Evolutionary conservation across 2,797 vertebrate genomes (phyloP), one percentile per base, ranked within the genome.

Genomic region (Arrhamphus sclerolepis): DNA sequence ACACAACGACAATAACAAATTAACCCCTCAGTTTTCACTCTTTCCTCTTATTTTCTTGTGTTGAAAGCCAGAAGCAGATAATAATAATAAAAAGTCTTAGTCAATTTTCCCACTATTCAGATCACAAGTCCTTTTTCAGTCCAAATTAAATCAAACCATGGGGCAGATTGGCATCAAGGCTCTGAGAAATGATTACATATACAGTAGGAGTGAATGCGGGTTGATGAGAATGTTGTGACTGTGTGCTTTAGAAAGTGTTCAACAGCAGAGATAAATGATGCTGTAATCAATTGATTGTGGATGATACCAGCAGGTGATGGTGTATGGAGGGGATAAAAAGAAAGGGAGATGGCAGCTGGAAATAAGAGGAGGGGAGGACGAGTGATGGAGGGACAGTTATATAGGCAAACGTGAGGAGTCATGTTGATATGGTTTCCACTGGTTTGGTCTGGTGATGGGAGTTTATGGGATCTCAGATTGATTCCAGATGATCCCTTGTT

Each of bases 201-300:
- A 7, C 28, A 4, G n/a, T 20, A 19, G 38, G n/a, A 24, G 34
- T 61, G 56, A 76, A 77, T 64, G 77, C 75, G 66, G 62, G 73
- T 53, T 31, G 57, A 64, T 56, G 62, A 57, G 72, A 55, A 34
- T 73, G 77, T 81, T 81, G 75, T 75, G 75, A 73, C 55, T 77
- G 64, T 63, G 72, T 38, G 66, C 58, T 16, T 1, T 47, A 49
- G 66, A 22, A 19, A 72, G 72, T 10, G 13, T 77, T 83, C 69
- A 55, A 54, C 63, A 52, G 66, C 56, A 14, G 62, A 58, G 62
- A 76, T 66, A 74, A 82, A 70, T 71, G 75, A 42, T 21, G 52
- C 51, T 80, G 75, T 78, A 80, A 87, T 86, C 86, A 84, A 75
- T 77, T 79, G 80, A 84, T 89, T 87, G 78, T 82, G 83, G 62